phyloP scores from a whole-genome alignment of 2,888 invertebrate species.

The Ormia ochracea region DNA sequence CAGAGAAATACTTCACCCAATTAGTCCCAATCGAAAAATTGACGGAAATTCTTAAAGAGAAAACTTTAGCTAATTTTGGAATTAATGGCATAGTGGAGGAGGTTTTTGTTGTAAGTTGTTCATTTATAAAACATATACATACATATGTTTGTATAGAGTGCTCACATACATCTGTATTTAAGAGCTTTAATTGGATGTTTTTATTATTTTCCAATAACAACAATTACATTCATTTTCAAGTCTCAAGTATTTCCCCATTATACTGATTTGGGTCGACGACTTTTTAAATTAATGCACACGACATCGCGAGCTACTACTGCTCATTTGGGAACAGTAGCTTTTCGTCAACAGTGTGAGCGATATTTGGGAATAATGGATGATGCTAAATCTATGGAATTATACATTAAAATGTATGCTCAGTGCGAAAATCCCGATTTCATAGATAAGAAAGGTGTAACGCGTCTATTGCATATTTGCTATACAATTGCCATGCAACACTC shows the following conservation, averaged over 20 bases:
- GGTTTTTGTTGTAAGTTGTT: conserved; percentile 73
- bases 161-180: background rate
- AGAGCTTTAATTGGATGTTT: background rate
- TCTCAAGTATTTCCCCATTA: conserved; percentile 88
- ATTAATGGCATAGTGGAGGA: conserved; percentile 84
- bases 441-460: conserved; percentile 81
- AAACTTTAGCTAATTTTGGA: conserved; percentile 83
- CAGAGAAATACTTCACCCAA: conserved; percentile 80
- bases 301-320: conserved; percentile 80
- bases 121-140: background rate
- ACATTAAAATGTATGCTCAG: conserved; percentile 82
- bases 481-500: conserved; percentile 88
- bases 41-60: conserved; percentile 84
- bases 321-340: conserved; percentile 81
- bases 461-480: conserved; percentile 85
- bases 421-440: conserved; percentile 80
- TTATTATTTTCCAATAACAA: background rate
- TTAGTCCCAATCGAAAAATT: conserved; percentile 86
- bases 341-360: conserved; percentile 85
- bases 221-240: conserved; percentile 76
- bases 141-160: background rate
- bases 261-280: conserved; percentile 82
- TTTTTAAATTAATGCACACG: conserved; percentile 82
- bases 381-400: conserved; percentile 81
- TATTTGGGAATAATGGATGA: conserved; percentile 80